phyloP scores from a whole-genome alignment of 1,140 invertebrate genomes.

The Phocides pigmalion region DNA sequence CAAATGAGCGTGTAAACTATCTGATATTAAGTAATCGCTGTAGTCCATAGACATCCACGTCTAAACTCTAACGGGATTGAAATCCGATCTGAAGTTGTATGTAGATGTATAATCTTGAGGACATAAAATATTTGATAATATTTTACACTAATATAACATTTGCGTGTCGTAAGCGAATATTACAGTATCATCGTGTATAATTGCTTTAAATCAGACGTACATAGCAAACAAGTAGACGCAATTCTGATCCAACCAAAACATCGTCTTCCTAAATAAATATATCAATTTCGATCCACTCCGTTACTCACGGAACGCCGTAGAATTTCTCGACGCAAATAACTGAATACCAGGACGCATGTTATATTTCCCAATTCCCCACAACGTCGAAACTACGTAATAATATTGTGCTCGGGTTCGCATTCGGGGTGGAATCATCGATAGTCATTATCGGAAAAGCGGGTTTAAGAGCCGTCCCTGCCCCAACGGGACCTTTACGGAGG shows the following conservation, averaged over 20 bases:
- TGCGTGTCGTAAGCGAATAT: no score
- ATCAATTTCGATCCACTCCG: conserved; percentile 39
- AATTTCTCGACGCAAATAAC: conserved; percentile 63
- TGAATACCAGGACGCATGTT: conserved; percentile 61
- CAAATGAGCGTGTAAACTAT: no score
- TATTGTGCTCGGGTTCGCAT: conserved; percentile 71
- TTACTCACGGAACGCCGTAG: conserved; percentile 39
- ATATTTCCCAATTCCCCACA: conserved; percentile 75
- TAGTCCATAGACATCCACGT: no score
- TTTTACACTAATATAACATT: no score
- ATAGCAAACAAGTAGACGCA: conserved; percentile 7
- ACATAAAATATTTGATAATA: no score
- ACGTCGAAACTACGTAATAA: conserved; percentile 77
- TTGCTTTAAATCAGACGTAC: background rate
- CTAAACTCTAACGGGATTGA: no score
- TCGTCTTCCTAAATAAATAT: conserved; percentile 32
- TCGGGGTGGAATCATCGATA: conserved; percentile 80
- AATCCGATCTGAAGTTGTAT: no score
- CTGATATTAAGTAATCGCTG: no score
- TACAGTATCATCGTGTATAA: no score
- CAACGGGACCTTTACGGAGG: conserved; percentile 76
- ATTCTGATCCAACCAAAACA: conserved; percentile 25
- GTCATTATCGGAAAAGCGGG: conserved; percentile 81
- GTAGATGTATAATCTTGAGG: no score
- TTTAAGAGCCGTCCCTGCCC: conserved; percentile 77